phyloP scores from a whole-genome alignment of 2,888 invertebrate species.

The Thecocarcelia acutangulata region DNA sequence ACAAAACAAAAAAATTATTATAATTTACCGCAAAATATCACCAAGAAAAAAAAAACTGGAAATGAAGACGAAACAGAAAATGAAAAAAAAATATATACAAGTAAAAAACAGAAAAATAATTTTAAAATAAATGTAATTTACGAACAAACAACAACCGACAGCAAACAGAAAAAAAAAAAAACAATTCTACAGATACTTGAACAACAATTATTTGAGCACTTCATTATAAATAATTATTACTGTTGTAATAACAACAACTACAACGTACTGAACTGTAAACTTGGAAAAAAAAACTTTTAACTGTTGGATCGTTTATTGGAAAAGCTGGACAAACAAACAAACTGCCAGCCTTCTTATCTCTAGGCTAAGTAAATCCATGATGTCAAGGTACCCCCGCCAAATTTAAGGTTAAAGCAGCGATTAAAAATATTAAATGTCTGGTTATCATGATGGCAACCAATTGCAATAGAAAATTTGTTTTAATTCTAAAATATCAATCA shows the following conservation, averaged over 20 bases:
- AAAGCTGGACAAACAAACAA: too few species aligned
- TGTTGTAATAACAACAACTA: slow-evolving; percentile 31
- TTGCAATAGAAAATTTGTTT: too few species aligned
- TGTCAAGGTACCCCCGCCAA: too few species aligned
- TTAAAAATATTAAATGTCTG: too few species aligned
- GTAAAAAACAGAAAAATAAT: not conserved
- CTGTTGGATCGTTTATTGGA: too few species aligned
- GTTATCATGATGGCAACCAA: too few species aligned
- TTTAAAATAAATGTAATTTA: slow-evolving; percentile 35
- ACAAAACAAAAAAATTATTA: slow-evolving; percentile 8
- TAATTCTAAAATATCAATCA: too few species aligned
- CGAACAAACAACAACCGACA: slow-evolving; percentile 16
- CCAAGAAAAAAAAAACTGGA: slow-evolving; percentile 34
- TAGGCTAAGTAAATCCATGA: too few species aligned
- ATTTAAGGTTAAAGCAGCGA: too few species aligned
- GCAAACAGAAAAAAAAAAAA: slow-evolving; percentile 27
- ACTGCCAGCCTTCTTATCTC: too few species aligned
- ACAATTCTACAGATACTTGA: slow-evolving; percentile 25
- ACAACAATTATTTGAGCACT: slow-evolving; percentile 35
- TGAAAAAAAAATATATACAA: slow-evolving; percentile 1
- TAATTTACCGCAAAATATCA: slow-evolving; percentile 33
- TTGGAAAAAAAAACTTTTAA: too few species aligned
- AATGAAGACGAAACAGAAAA: slow-evolving; percentile 38
- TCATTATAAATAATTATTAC: slow-evolving; percentile 48
- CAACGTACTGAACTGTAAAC: not conserved